These are phyloP conservation scores for Pandion haliaetus DNA, from an alignment of 2,113 vertebrate genomes.

Conservation along the genomic window DNA sequence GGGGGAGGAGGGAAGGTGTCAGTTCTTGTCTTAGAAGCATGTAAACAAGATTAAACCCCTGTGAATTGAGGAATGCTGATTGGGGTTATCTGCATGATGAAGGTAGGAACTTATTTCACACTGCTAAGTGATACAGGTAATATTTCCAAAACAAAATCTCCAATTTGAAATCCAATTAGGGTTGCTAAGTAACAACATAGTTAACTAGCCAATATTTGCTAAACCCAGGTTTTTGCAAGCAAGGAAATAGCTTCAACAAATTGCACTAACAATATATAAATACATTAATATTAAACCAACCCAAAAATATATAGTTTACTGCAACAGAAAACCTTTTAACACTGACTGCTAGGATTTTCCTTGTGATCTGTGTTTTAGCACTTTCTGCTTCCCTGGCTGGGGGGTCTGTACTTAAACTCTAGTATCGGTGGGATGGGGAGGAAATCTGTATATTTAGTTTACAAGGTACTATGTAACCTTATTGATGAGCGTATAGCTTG, in stretches of 20 bases:
- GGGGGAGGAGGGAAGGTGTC: neutral
- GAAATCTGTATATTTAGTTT: neutral
- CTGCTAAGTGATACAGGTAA: conserved; percentile 46
- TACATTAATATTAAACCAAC: conserved; percentile 26
- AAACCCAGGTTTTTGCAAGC: conserved; percentile 35
- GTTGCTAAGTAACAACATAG: conserved; percentile 65
- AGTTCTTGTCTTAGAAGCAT: neutral
- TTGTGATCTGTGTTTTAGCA: neutral
- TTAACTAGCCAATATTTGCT: conserved; percentile 64
- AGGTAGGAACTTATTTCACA: conserved; percentile 30
- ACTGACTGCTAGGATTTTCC: neutral
- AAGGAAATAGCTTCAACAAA: conserved; percentile 18
- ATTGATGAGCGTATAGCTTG: neutral
- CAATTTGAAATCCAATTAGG: conserved; percentile 63
- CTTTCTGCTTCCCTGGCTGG: neutral
- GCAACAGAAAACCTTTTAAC: neutral
- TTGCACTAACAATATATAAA: conserved; percentile 35
- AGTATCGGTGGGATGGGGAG: neutral
- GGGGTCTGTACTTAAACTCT: neutral
- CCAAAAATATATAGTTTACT: neutral
- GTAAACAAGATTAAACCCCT: neutral
- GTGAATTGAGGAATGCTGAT: neutral
- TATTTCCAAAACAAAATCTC: conserved; percentile 65
- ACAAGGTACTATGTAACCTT: neutral
- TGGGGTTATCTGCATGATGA: conserved; percentile 11